A percentile compares a stretch with the other conserved stretches of the same genome.
Conservation (phyloP, 2,888 invertebrate genomes). For the Sinotaia quadrata region DNA sequence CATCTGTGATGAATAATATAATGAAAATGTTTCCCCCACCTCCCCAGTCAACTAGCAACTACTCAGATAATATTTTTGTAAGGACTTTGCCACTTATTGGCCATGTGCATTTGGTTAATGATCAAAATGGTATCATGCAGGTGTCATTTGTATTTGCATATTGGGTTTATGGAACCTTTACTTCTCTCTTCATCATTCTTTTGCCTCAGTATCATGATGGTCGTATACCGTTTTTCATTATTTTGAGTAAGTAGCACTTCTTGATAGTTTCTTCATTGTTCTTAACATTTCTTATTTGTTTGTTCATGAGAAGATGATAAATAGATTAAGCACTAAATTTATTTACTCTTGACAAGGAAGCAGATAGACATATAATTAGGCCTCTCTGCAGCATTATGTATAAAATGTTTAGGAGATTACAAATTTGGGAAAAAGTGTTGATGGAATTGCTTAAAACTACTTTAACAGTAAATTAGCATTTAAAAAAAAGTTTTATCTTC, state of each 20-base stretch:
- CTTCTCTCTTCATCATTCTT: slow-evolving; percentile 57
- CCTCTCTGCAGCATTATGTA: no score
- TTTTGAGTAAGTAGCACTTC: slow-evolving; percentile 51
- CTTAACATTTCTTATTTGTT: no score
- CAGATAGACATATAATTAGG: no score
- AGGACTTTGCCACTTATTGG: slow-evolving; percentile 41
- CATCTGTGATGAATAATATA: background rate
- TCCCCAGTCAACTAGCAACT: slow-evolving; percentile 26
- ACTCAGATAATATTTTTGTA: slow-evolving; percentile 35
- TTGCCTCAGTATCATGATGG: slow-evolving; percentile 62
- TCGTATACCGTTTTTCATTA: slow-evolving; percentile 38
- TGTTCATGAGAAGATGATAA: no score
- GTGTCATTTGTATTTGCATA: slow-evolving; percentile 55
- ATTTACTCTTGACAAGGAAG: no score
- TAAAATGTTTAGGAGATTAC: no score
- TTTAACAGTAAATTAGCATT: no score
- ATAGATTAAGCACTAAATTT: no score
- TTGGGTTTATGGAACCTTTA: slow-evolving; percentile 66
- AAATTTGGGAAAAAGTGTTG: no score
- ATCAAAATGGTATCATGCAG: slow-evolving; percentile 51
- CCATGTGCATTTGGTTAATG: slow-evolving; percentile 48
- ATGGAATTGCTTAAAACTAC: no score
- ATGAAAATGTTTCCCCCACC: background rate
- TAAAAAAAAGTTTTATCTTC: no score
- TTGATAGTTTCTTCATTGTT: no score